A percentile compares a stretch with the other conserved stretches of the same genome.
Conservation (phyloP, 2,113 vertebrate species). For the Monarcha castaneiventris region DNA sequence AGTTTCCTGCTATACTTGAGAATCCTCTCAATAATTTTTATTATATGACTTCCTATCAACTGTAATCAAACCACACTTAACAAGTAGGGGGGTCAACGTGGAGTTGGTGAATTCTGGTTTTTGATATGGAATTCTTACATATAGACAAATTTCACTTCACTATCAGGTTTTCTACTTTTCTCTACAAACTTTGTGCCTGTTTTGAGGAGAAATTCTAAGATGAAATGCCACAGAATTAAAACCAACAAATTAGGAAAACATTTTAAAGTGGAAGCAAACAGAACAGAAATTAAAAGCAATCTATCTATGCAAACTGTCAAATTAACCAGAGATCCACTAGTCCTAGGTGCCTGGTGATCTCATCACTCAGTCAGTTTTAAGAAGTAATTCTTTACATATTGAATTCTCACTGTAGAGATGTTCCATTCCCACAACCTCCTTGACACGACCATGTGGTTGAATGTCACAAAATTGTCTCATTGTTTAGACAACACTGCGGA, state of each 20-base stretch:
- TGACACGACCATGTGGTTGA: background rate
- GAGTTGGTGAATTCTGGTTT: background rate
- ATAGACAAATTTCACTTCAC: background rate
- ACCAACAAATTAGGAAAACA: background rate
- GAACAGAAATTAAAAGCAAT: background rate
- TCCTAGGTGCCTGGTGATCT: background rate
- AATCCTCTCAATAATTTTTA: background rate
- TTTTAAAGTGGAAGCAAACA: background rate
- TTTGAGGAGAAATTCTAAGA: background rate
- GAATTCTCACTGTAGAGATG: background rate
- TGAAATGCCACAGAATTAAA: background rate
- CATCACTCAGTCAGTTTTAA: background rate
- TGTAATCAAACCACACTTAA: background rate
- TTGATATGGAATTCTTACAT: background rate
- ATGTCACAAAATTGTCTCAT: background rate
- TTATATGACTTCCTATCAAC: background rate
- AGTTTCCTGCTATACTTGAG: background rate
- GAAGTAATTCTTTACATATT: background rate
- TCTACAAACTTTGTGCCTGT: background rate
- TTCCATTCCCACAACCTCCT: background rate
- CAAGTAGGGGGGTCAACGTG: fast-evolving
- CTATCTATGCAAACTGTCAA: background rate
- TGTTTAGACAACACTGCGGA: background rate
- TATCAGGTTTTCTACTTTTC: background rate
- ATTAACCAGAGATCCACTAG: background rate